Conservation (phyloP, 2,888 invertebrate species). For the Rambutsinella grinnellia region DNA sequence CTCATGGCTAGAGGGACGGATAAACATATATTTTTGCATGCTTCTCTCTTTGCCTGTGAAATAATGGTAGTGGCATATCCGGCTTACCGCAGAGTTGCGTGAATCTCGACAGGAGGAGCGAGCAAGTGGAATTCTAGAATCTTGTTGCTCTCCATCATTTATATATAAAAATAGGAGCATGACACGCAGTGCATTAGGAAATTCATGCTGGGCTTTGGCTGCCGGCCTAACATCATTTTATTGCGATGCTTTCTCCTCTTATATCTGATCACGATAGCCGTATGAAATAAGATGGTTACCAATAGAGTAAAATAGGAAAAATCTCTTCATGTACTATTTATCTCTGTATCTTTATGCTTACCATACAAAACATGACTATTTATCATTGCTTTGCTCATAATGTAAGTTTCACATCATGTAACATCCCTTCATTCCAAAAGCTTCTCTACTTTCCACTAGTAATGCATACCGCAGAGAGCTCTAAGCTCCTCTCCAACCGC, state of each 20-base stretch:
- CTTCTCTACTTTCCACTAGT: too few species aligned
- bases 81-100: conserved; percentile 57
- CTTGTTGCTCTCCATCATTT: conserved; percentile 56
- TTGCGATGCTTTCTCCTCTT: conserved; percentile 18
- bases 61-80: conserved; percentile 51
- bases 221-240: conserved; percentile 43
- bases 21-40: too few species aligned
- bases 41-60: not conserved
- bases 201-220: conserved; percentile 55
- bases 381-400: not conserved
- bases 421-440: too few species aligned
- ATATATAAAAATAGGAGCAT: conserved; percentile 45
- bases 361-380: not conserved
- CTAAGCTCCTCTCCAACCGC: too few species aligned
- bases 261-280: not conserved
- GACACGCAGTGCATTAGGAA: conserved; percentile 56
- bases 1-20: too few species aligned
- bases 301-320: too few species aligned
- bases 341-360: not conserved
- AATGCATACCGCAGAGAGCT: too few species aligned
- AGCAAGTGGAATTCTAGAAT: conserved; percentile 43
- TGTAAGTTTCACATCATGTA: too few species aligned
- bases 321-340: too few species aligned
- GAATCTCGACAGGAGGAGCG: conserved; percentile 43
- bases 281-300: not conserved